These are phyloP conservation scores for Neoseiulus cucumeris DNA, from an alignment of 1,140 invertebrate genomes.

Conservation along the genomic window DNA sequence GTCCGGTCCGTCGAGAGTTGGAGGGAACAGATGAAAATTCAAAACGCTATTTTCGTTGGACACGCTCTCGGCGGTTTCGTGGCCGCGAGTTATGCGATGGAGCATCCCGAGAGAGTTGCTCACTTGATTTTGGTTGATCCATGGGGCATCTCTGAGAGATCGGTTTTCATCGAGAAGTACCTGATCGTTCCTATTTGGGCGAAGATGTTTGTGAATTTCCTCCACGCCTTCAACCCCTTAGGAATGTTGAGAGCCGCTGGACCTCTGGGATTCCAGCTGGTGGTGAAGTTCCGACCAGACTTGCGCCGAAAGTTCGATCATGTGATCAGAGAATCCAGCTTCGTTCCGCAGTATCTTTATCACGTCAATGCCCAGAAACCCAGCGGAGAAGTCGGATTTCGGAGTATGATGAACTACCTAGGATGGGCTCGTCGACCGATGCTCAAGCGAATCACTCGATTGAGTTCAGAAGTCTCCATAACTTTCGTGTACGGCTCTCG, in stretches of 20 bases:
- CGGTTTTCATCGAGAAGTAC: slow-evolving; percentile 36
- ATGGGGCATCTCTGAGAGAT: slow-evolving; percentile 84
- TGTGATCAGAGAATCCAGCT: slow-evolving; percentile 40
- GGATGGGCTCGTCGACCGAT: slow-evolving; percentile 94
- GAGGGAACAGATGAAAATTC: slow-evolving; percentile 65
- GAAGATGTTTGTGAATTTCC: slow-evolving; percentile 43
- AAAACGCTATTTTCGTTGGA: slow-evolving; percentile 73
- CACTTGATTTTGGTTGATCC: slow-evolving; percentile 86
- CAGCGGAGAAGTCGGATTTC: slow-evolving; percentile 85
- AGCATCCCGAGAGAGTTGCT: slow-evolving; percentile 56
- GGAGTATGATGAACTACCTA: slow-evolving; percentile 63
- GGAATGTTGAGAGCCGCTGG: slow-evolving; percentile 68
- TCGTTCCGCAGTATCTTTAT: slow-evolving; percentile 85
- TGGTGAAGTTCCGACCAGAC: slow-evolving; percentile 64
- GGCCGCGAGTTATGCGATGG: slow-evolving; percentile 72
- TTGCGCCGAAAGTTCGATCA: slow-evolving; percentile 58
- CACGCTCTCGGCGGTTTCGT: slow-evolving; percentile 90
- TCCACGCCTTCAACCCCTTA: slow-evolving; percentile 73
- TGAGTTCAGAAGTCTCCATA: slow-evolving; percentile 52
- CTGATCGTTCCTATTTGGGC: slow-evolving; percentile 53
- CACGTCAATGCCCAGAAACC: slow-evolving; percentile 80
- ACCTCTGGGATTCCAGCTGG: slow-evolving; percentile 65
- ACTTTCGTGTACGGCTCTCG: slow-evolving; percentile 75
- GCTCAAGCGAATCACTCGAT: slow-evolving; percentile 49
- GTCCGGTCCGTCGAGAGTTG: slow-evolving; percentile 80